Conservation (phyloP, 1,140 invertebrate genomes). For the Atta cephalotes region DNA sequence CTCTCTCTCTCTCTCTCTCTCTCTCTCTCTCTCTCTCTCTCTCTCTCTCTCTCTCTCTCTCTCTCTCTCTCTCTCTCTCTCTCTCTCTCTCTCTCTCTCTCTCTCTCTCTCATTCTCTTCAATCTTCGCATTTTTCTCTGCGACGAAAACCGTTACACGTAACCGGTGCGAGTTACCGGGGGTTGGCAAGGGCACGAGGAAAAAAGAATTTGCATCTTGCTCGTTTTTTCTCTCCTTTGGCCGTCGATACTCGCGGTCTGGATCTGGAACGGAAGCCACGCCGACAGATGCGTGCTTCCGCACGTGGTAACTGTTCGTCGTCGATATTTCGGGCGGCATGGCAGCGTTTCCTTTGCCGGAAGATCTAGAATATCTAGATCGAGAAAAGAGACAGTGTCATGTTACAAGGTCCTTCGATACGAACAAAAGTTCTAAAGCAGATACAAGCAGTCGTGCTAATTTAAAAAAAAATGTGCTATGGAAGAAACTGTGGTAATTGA, state of each 20-base stretch:
- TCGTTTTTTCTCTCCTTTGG: constrained; percentile 70
- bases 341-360: constrained; percentile 37
- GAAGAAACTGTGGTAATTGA: background rate
- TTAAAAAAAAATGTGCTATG: constrained; percentile 25
- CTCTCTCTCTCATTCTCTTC: constrained; percentile 62
- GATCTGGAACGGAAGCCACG: constrained; percentile 84
- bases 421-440: constrained; percentile 3
- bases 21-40: too few species aligned
- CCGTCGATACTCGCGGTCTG: constrained; percentile 65
- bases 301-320: constrained; percentile 61
- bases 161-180: constrained; percentile 78
- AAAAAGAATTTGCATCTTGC: constrained; percentile 84
- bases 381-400: constrained; percentile 38
- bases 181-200: constrained; percentile 65
- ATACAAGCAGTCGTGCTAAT: constrained; percentile 17
- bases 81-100: constrained; percentile 54
- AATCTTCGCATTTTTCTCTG: constrained; percentile 13
- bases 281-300: constrained; percentile 79
- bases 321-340: constrained; percentile 44
- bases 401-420: constrained; percentile 40
- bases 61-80: constrained; percentile 52
- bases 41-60: too few species aligned
- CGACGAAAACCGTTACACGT: constrained; percentile 82
- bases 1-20: too few species aligned
- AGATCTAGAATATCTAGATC: constrained; percentile 30